Evolutionary conservation across 2,888 invertebrate genomes (phyloP).

Genomic region (Trichopria drosophilae): DNA sequence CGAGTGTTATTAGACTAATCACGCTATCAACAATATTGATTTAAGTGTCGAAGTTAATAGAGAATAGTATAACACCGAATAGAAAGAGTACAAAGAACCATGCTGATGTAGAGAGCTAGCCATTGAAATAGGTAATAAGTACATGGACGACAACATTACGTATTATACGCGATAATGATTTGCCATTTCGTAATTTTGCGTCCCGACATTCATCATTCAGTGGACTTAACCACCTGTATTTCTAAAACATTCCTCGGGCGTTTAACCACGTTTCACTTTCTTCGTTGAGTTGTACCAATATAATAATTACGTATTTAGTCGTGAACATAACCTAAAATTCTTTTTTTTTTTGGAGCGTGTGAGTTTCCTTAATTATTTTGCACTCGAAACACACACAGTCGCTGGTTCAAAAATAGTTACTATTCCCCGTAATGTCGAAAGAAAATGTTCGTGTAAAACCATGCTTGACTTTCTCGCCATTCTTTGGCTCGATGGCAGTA

Average conservation of each 20-base stretch:
- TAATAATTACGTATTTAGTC: no score
- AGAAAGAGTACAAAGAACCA: slow-evolving; percentile 55
- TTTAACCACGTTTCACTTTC: slow-evolving; percentile 58
- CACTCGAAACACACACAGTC: no score
- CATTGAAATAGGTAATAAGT: slow-evolving; percentile 56
- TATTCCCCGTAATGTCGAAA: no score
- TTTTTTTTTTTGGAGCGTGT: no score
- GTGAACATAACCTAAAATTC: no score
- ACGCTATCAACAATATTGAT: slow-evolving; percentile 49
- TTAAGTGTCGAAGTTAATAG: slow-evolving; percentile 54
- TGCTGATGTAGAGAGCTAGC: slow-evolving; percentile 55
- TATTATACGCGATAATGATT: slow-evolving; percentile 51
- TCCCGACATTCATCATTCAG: no score
- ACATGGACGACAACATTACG: slow-evolving; percentile 55
- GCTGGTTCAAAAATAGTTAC: no score
- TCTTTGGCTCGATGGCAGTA: slow-evolving; percentile 39
- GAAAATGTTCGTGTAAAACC: no score
- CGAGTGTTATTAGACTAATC: slow-evolving; percentile 45
- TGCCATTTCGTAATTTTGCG: neutral
- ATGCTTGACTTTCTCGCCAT: no score
- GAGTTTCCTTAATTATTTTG: no score
- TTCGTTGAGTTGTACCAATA: slow-evolving; percentile 58
- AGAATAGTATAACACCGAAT: slow-evolving; percentile 55
- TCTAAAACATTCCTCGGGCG: slow-evolving; percentile 57
- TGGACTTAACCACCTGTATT: slow-evolving; percentile 55